phyloP scores from a whole-genome alignment of 2,888 invertebrate species.

The Himalopsyche kuldschensis region DNA sequence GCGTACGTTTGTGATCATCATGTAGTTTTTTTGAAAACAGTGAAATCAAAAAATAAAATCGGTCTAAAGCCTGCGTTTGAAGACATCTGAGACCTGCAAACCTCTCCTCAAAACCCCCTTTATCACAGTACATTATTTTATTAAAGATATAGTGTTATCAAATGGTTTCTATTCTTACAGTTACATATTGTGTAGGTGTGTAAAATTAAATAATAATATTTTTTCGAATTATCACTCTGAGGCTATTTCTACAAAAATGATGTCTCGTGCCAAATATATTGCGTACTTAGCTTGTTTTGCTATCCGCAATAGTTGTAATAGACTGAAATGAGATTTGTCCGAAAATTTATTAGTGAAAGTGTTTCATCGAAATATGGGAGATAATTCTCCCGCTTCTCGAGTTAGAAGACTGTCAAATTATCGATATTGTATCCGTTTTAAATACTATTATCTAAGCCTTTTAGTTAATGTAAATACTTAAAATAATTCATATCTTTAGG shows the following conservation, averaged over 20 bases:
- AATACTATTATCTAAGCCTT: background rate
- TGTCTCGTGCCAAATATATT: conserved; percentile 24
- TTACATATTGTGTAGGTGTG: background rate
- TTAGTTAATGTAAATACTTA: background rate
- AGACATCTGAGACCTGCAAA: no score
- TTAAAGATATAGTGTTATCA: no score
- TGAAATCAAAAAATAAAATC: no score
- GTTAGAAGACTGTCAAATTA: conserved; percentile 25
- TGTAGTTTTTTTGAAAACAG: no score
- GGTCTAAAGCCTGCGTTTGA: no score
- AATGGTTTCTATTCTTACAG: no score
- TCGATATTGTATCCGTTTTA: conserved; percentile 7
- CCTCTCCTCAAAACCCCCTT: no score
- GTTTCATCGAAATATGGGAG: conserved; percentile 20
- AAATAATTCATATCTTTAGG: conserved; percentile 18
- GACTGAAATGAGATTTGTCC: conserved; percentile 21
- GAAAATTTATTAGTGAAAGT: conserved; percentile 13
- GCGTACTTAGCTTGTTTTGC: conserved; percentile 12
- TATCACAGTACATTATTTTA: no score
- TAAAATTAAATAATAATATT: background rate
- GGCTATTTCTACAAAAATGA: conserved; percentile 9
- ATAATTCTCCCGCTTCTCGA: conserved; percentile 14
- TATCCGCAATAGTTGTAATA: conserved; percentile 18
- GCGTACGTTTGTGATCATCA: no score
- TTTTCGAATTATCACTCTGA: conserved; percentile 7